Evolutionary conservation across 2,797 vertebrate species (phyloP), one percentile per base, ranked within the genome.

Genomic region (Botia kubotai): DNA sequence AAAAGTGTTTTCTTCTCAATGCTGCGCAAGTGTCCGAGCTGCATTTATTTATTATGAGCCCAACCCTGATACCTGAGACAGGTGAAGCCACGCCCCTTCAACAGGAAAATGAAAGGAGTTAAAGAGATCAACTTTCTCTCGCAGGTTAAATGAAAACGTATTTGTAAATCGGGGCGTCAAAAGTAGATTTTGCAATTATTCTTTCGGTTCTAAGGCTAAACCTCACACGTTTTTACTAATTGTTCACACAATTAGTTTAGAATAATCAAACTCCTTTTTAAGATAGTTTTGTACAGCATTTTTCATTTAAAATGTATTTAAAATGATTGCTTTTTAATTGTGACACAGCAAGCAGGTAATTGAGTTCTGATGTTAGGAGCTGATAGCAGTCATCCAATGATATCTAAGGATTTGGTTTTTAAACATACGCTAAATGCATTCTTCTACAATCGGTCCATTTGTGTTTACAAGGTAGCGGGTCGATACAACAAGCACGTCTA

Each of bases 41-140:
- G 19, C 60, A n/a, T 29, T 17, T 26, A 26, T 26, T 86, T 84
- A 82, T 86, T 80, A 77, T 2, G 26, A 39, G 7, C 48, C 53
- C n/a, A 55, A 0, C 26, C 21, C 39, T 70, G 80, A 74, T 19
- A 77, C 63, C 79, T 76, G 72, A 80, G 53, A 13, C 73, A 43
- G 57, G 65, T 10, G 23, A 21, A 72, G 57, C 68, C 79, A 69
- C 79, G 36, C 29, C 77, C 76, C 52, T 23, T 53, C 26, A 6
- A 21, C 2, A 48, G n/a, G 5, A 21, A 26, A 53, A 23, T 19
- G 4, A 57, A 8, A 21, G 13, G 2, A 6, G 26, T 11, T 4
- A 17, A 6, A 39, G 0, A 21, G 17, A 6, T 53, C 62, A 66
- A 0, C 48, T 6, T 53, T 53, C 48, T 17, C 13, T 21, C 2